phyloP scores from a whole-genome alignment of 2,797 vertebrate genomes.

The Diplodus puntazzo region DNA sequence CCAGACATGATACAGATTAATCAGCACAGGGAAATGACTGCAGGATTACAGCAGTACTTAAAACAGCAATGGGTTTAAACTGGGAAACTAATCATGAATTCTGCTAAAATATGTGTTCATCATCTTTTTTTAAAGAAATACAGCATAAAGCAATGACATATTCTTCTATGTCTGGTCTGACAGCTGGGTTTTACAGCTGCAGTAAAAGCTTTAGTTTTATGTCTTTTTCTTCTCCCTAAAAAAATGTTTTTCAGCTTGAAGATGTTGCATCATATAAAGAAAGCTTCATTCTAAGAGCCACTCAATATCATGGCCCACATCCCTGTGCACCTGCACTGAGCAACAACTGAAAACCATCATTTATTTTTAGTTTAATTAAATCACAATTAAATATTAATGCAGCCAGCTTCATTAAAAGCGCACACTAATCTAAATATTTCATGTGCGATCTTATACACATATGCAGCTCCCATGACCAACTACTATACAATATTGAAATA shows the following conservation, averaged over 20 bases:
- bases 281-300: not conserved
- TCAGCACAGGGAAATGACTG: not conserved
- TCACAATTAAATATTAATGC: conserved; percentile 1
- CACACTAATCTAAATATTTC: conserved; percentile 7
- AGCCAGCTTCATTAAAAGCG: not conserved
- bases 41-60: not conserved
- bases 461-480: not conserved
- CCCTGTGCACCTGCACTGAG: conserved; percentile 18
- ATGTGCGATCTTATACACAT: conserved; percentile 3
- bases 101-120: fast-evolving
- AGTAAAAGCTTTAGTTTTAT: not conserved
- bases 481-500: not conserved
- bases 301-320: not conserved
- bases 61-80: not conserved
- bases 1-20: not conserved
- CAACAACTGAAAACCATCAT: conserved; percentile 10
- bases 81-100: not conserved
- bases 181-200: conserved; percentile 11
- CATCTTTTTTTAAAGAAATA: not conserved
- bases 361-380: conserved; percentile 23
- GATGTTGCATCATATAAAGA: not conserved
- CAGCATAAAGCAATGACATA: not conserved
- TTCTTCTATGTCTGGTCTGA: conserved; percentile 2
- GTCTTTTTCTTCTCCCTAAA: not conserved
- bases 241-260: not conserved